A percentile compares a stretch with the other conserved stretches of the same genome.
Evolutionary conservation across 2,113 vertebrate genomes (phyloP).

Genomic region (Amphilophus citrinellus): DNA sequence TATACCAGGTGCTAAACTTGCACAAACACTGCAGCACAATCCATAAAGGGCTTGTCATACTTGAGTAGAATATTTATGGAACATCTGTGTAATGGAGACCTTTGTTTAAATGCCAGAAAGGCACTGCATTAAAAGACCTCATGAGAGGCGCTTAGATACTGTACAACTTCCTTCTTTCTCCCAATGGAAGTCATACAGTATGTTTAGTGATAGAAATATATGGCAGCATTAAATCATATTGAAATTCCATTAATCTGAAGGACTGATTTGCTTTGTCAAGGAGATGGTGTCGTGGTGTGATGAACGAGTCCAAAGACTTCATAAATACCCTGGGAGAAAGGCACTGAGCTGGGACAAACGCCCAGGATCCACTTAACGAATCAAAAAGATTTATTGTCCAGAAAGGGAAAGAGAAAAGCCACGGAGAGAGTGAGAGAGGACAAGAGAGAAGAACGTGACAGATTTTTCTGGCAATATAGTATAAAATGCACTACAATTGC

Average conservation of each 20-base stretch:
- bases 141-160: slow-evolving; percentile 24
- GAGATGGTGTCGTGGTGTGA: slow-evolving; percentile 60
- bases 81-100: not conserved
- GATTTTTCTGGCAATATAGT: not conserved
- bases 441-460: not conserved
- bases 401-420: slow-evolving; percentile 34
- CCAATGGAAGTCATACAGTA: slow-evolving; percentile 10
- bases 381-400: slow-evolving; percentile 63
- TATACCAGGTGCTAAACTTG: not conserved
- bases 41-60: not conserved
- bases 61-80: not conserved
- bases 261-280: slow-evolving; percentile 52
- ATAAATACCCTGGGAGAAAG: slow-evolving; percentile 64
- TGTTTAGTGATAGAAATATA: slow-evolving; percentile 63
- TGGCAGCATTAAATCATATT: slow-evolving; percentile 52
- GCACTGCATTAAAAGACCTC: slow-evolving; percentile 1
- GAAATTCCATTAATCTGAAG: slow-evolving; percentile 69
- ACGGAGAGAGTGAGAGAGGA: slow-evolving; percentile 22
- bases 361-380: slow-evolving; percentile 76
- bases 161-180: slow-evolving; percentile 26
- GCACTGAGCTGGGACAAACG: slow-evolving; percentile 60
- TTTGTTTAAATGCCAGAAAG: slow-evolving; percentile 26
- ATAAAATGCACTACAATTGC: not conserved
- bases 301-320: slow-evolving; percentile 64
- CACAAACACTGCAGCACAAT: not conserved